A percentile compares a stretch with the other conserved stretches of the same genome.
These are phyloP conservation scores for Philopedon plagiatum DNA, from an alignment of 2,888 invertebrate species.

Conservation along the genomic window DNA sequence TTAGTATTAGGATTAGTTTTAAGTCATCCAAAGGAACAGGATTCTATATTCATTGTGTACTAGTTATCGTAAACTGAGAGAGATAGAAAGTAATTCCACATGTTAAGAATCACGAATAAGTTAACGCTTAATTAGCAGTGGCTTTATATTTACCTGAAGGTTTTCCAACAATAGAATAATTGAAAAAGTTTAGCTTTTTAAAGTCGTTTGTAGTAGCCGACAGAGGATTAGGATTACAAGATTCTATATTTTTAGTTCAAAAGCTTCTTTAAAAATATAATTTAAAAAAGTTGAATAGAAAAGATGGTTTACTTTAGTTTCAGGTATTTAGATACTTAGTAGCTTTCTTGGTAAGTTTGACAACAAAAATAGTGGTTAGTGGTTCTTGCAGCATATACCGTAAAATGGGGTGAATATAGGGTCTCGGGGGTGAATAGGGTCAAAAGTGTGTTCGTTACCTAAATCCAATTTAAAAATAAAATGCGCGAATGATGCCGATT, in stretches of 20 bases:
- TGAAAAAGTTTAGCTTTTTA: constrained; percentile 16
- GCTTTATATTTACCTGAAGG: constrained; percentile 38
- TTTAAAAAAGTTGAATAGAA: constrained; percentile 4
- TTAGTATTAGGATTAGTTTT: not conserved
- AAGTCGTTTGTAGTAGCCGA: constrained; percentile 16
- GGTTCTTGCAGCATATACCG: not conserved
- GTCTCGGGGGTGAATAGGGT: no score
- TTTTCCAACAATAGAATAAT: constrained; percentile 27
- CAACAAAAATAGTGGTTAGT: not conserved
- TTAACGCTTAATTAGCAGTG: constrained; percentile 30
- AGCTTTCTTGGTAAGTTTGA: not conserved
- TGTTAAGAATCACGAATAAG: not conserved
- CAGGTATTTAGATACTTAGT: not conserved
- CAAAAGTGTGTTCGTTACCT: no score
- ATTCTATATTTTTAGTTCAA: not conserved
- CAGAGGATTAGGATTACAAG: constrained; percentile 16
- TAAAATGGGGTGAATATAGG: no score
- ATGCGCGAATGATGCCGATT: no score
- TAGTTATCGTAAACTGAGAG: not conserved
- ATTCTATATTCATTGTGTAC: not conserved
- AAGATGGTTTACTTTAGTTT: constrained; percentile 3
- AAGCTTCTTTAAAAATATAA: constrained; percentile 11
- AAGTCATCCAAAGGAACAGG: not conserved
- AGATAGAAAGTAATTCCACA: not conserved
- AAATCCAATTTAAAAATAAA: no score